Conservation (phyloP, 2,113 vertebrate genomes). For the Nanorana parkeri region DNA sequence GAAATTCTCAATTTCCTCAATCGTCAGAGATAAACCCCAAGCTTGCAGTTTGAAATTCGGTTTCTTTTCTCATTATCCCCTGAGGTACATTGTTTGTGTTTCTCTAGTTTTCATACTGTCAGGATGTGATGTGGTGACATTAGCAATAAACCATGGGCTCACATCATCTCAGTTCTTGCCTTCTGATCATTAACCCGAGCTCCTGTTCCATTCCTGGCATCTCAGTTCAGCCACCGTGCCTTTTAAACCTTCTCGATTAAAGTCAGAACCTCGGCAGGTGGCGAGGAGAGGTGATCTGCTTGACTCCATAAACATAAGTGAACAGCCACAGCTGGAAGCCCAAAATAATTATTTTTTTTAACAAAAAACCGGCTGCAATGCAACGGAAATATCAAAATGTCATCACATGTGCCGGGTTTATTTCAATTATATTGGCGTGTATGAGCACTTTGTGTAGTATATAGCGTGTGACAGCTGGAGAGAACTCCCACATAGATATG, state of each 20-base stretch:
- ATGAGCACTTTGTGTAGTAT: neutral
- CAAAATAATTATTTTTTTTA: constrained; percentile 50
- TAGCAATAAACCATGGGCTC: too few species aligned
- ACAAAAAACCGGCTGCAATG: constrained; percentile 17
- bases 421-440: constrained; percentile 29
- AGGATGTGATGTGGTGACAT: neutral
- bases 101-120: neutral
- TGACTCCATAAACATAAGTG: constrained; percentile 15
- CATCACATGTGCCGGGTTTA: constrained; percentile 23
- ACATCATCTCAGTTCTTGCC: neutral
- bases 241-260: neutral
- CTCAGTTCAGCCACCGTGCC: neutral
- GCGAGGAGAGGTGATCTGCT: neutral
- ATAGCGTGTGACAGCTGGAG: constrained; percentile 24
- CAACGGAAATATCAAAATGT: constrained; percentile 47
- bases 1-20: too few species aligned
- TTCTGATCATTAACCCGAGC: neutral
- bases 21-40: too few species aligned
- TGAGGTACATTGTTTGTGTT: neutral
- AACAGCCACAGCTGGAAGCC: constrained; percentile 34
- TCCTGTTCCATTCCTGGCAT: neutral
- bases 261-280: constrained; percentile 27
- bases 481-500: neutral
- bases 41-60: too few species aligned
- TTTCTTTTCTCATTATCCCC: constrained; percentile 12